Base-by-base conservation (phyloP, 2,888 invertebrate species). In the Calliphora vomitoria region DNA sequence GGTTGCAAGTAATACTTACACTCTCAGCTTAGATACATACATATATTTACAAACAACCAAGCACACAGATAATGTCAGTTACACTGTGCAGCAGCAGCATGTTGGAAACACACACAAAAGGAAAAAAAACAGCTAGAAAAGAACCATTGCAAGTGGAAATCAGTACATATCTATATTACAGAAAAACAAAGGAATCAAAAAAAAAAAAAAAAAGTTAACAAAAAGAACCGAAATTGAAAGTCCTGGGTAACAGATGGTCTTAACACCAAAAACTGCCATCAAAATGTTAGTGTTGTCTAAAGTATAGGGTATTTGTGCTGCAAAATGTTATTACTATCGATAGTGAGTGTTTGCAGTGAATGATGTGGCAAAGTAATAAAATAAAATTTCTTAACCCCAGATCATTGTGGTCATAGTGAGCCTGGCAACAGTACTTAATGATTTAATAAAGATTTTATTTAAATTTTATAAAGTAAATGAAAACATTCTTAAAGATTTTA, bases 191-290 rank as follows among this genome's bases (percentile, higher is more conserved):
- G 25, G 47, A 62, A 35, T 35, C 4, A 35, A 3, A 18, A 35
- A 35, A 35, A 38, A 18, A 11, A 10, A 4, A 44, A 44, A 5
- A 68, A 68, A 25, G 18, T 31, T 31, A 50, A 8, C 0, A 58
- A 25, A 25, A 25, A 25, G 25, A 25, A 5, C 6, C 50, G 60
- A 69, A 41, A 74, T 75, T 69, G 38, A 68, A 80, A 85, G 53
- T 80, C 13, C 58, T 25, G 13, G 47, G 80, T 75, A 85, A 80
- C 85, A 85, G 85, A 41, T 80, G 80, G 68, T 80, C 31, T 74
- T 75, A 75, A 75, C 68, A 80, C 20, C 25, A 55, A 68, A 50
- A 44, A 62, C 18, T 75, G 31, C 53, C 18, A 44, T 62, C 31
- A 80, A n/a, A 71, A 44, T 84, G 20, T 20, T 64, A 18, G n/a